Base-by-base conservation (phyloP, 35 echinoderm and acorn worm genomes). In the Anneissia japonica region DNA sequence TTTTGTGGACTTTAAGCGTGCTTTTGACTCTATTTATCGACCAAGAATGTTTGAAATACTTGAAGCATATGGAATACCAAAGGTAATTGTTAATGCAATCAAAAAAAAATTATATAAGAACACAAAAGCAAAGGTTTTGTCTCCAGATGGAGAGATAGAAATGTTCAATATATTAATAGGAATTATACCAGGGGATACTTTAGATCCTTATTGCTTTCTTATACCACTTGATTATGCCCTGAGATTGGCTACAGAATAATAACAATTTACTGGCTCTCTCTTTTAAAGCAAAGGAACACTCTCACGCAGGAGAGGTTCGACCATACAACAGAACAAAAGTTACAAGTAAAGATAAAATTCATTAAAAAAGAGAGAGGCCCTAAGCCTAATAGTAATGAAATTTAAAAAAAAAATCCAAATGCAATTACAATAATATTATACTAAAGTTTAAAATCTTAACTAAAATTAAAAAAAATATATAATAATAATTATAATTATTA, bases 171-270 rank as follows among this genome's bases (percentile, higher is more conserved):
- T 82, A 16, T 64, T 23, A 26, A 23, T 38, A 31, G 87, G 87
- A 28, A 64, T 89, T 11, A 45, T 89, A 32, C 45, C 82, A 72
- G 87, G 87, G 3, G 78, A 89, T 41, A 82, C 79, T 1, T 38
- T 89, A 16, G 87, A 78, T 16, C 87, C 33, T 0, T 89, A 82
- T 46, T 32, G 51, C 26, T 83, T 83, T 38, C 23, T 89, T 3
- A 89, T 89, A 30, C 78, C 81, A 3, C 77, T 89, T 7, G 79
- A 82, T 39, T 90, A 76, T 84, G 80, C 35, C 11, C 2, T 84
- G 38, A 90, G 88, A 72, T 32, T 23, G 37, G 88, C 88, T 3
- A 83, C 76, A 23, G 79, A 75, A 29, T n/a, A n/a, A n/a, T n/a
- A n/a, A n/a, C n/a, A n/a, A n/a, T n/a, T n/a, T n/a, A n/a, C n/a